Evolutionary conservation across 1,140 invertebrate genomes (phyloP).

Genomic region (Paraescarpia echinospica): DNA sequence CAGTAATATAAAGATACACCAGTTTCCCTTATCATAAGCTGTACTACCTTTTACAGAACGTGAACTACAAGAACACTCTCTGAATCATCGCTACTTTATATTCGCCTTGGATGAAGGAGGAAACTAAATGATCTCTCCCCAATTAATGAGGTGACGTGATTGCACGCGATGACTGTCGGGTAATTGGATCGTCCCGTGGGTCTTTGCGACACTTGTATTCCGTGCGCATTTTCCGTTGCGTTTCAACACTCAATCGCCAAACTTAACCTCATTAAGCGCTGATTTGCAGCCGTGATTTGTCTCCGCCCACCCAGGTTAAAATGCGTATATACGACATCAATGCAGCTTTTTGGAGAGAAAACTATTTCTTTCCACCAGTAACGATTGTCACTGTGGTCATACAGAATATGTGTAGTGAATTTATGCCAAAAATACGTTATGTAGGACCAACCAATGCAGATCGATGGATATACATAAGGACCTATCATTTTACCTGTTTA

Average conservation of each 20-base stretch:
- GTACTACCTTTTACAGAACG: not conserved
- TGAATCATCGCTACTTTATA: not conserved
- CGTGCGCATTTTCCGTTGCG: not conserved
- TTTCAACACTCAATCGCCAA: not conserved
- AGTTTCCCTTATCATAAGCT: not conserved
- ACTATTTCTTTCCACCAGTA: too few relatives aligned
- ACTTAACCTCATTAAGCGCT: conserved; percentile 1
- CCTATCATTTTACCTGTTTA: too few relatives aligned
- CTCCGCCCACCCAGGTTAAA: not conserved
- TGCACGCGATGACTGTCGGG: not conserved
- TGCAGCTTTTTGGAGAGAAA: not conserved
- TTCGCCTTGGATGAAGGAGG: not conserved
- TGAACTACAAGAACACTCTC: not conserved
- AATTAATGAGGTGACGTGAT: not conserved
- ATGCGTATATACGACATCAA: not conserved
- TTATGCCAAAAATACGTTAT: too few relatives aligned
- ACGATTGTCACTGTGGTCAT: too few relatives aligned
- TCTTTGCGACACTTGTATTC: not conserved
- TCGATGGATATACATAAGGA: too few relatives aligned
- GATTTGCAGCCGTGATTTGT: not conserved
- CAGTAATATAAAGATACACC: not conserved
- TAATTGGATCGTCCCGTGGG: not conserved
- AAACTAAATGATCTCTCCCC: not conserved
- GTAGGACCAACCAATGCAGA: too few relatives aligned
- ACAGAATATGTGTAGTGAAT: too few relatives aligned